Base-by-base conservation (phyloP, 2,797 vertebrate genomes). In the Melanotaenia pygmaea region DNA sequence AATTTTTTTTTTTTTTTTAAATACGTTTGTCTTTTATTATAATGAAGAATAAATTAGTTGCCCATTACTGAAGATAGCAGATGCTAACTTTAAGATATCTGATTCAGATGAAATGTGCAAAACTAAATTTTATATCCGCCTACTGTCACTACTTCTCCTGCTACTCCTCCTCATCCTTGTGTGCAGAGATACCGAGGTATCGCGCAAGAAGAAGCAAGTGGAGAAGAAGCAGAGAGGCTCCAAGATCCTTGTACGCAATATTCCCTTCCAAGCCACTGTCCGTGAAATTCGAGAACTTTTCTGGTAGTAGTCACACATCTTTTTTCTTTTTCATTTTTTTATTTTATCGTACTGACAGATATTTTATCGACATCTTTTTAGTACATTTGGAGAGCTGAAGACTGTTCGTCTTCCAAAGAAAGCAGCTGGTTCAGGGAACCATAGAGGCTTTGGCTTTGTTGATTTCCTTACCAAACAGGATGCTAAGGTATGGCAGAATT, bases 381-480 rank as follows among this genome's bases (percentile, higher is more conserved):
- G 98, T 87, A 98, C 97, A 4, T 99, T 99, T 63, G 98, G 98
- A 64, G 98, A 99, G 88, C 89, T 99, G 83, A 99, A 99, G 88
- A 98, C 96, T 0, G 95, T 98, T 28, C 96, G 98, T 40, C 88
- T 99, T 81, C 98, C 98, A 1, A 99, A 96, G 92, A 99, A 99
- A 88, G 94, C 95, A 76, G 91, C 95, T 0, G 97, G 98, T 64
- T 93, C 95, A 0, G 97, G 97, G 20, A 76, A 90, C 0, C 98
- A 99, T 81, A 89, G 98, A 32, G 98, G 98, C 38, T 99, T 99
- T 59, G 97, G 97, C 22, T 99, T 99, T 4, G 92, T 99, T 82
- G 98, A 99, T 92, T 99, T 99, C 75, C 72, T 99, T 83, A 99
- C 97, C 37, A 98, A 98, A 88, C 98, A 98, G 85, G 98, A 99